phyloP scores from a whole-genome alignment of 2,113 vertebrate genomes.

The Pygathrix nemaeus region DNA sequence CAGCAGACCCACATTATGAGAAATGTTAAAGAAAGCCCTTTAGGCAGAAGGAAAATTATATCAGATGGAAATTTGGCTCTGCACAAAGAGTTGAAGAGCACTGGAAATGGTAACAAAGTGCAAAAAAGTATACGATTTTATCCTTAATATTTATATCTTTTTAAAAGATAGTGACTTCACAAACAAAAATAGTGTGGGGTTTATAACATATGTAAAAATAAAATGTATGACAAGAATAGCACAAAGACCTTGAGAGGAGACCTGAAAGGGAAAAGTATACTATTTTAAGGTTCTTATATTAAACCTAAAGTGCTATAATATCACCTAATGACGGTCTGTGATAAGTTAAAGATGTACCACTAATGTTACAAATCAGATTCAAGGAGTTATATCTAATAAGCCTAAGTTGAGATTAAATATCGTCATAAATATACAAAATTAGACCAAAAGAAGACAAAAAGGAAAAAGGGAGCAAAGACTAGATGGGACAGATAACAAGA shows the following conservation, averaged over 20 bases:
- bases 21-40: background rate
- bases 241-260: background rate
- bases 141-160: background rate
- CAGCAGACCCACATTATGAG: background rate
- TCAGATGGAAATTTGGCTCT: background rate
- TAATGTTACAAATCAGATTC: background rate
- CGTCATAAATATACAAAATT: background rate
- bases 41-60: background rate
- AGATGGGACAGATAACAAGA: background rate
- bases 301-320: background rate
- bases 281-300: background rate
- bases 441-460: background rate
- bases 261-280: background rate
- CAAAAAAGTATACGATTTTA: background rate
- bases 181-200: background rate
- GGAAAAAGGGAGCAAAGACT: background rate
- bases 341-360: background rate
- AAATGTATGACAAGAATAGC: background rate
- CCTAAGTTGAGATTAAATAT: background rate
- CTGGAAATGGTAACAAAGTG: background rate
- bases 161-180: background rate
- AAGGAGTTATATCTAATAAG: background rate
- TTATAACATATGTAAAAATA: background rate
- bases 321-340: background rate
- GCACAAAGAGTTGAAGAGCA: background rate